phyloP scores from a whole-genome alignment of 2,113 vertebrate species.

The Mormyrus iriodes region DNA sequence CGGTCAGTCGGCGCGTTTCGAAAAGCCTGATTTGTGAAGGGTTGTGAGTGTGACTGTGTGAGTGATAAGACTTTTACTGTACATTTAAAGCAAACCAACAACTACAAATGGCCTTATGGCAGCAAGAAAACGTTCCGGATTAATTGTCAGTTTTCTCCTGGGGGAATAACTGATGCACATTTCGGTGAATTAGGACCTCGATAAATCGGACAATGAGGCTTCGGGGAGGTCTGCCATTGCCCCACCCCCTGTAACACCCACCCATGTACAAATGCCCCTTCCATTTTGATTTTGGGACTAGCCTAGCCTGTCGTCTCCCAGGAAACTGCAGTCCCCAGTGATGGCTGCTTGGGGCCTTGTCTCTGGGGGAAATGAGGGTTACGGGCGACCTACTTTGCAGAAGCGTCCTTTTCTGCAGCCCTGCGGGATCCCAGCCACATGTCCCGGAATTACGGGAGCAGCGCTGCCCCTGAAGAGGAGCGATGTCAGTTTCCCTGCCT shows the following conservation, averaged over 20 bases:
- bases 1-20: too few species aligned
- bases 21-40: neutral
- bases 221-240: neutral
- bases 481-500: neutral
- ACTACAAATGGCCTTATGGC: neutral
- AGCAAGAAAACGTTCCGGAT: neutral
- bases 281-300: too few species aligned
- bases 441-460: conserved; percentile 21
- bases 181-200: neutral
- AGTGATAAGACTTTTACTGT: neutral
- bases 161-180: neutral
- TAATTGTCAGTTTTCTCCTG: neutral
- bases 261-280: neutral
- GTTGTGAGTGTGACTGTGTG: neutral
- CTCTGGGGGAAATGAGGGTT: conserved; percentile 19
- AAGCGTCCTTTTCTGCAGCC: conserved; percentile 34
- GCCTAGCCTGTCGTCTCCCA: neutral
- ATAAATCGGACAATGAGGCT: neutral
- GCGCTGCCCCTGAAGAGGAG: neutral
- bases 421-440: conserved; percentile 22
- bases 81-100: neutral
- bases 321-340: neutral
- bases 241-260: neutral
- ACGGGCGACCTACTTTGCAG: conserved; percentile 50
- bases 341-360: too few species aligned